A percentile compares a stretch with the other conserved stretches of the same genome.
Conservation (phyloP, 2,113 vertebrate species). For the Urocolius indicus region DNA sequence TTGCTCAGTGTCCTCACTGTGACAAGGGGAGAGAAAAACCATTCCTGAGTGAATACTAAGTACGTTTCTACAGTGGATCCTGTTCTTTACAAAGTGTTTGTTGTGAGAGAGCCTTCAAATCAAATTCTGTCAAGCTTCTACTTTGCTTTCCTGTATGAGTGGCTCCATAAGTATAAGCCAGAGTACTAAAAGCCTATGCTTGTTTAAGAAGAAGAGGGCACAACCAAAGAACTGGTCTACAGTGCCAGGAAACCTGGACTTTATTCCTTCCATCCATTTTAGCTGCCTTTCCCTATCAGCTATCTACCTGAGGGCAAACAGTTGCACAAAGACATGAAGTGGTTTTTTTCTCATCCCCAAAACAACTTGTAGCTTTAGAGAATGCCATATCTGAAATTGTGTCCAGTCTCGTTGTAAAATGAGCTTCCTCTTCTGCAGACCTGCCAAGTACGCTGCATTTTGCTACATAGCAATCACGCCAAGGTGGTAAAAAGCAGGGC, state of each 20-base stretch:
- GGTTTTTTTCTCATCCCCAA: not conserved
- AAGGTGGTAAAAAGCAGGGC: not conserved
- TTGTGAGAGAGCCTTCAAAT: not conserved
- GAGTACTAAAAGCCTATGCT: not conserved
- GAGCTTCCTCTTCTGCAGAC: not conserved
- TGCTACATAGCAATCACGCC: not conserved
- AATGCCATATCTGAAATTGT: not conserved
- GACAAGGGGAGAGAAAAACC: not conserved
- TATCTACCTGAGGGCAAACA: not conserved
- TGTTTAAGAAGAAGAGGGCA: not conserved
- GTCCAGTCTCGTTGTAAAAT: not conserved
- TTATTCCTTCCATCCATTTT: not conserved
- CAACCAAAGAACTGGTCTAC: not conserved
- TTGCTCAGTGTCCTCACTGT: not conserved
- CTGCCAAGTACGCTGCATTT: not conserved
- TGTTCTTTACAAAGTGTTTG: not conserved
- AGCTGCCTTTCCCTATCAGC: not conserved
- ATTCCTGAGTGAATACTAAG: not conserved
- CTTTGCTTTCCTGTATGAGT: not conserved
- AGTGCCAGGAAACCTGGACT: not conserved
- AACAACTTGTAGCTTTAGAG: not conserved
- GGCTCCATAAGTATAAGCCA: not conserved
- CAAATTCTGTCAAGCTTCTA: not conserved
- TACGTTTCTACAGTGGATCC: constrained; percentile 15
- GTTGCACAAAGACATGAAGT: not conserved